Evolutionary conservation across 1,140 invertebrate genomes (phyloP).

Genomic region (Bombyx mandarina): DNA sequence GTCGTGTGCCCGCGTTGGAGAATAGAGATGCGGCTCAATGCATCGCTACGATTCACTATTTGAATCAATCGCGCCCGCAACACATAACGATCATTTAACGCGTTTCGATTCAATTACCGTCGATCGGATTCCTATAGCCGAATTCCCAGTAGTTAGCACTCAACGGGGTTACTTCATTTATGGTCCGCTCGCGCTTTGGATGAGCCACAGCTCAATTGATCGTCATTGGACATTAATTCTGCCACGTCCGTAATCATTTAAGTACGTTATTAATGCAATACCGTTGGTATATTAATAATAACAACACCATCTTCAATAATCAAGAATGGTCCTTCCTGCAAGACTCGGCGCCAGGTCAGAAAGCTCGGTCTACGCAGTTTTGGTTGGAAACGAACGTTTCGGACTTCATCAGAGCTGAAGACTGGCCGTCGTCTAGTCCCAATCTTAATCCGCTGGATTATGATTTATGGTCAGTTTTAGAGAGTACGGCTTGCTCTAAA

Average conservation of each 20-base stretch:
- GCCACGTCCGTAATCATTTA: conserved; percentile 36
- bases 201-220: conserved; percentile 24
- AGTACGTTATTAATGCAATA: conserved; percentile 38
- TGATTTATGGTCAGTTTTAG: no score
- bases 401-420: no score
- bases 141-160: conserved; percentile 52
- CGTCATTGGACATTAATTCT: conserved; percentile 36
- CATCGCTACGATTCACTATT: conserved; percentile 32
- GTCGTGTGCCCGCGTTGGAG: conserved; percentile 15
- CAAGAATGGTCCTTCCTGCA: no score
- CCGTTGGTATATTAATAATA: conserved; percentile 7
- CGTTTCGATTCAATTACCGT: conserved; percentile 56
- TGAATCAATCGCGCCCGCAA: conserved; percentile 35
- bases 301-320: no score
- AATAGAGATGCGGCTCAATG: conserved; percentile 1
- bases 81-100: conserved; percentile 62
- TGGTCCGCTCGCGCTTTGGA: conserved; percentile 24
- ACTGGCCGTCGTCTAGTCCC: no score
- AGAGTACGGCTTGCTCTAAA: no score
- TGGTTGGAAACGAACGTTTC: no score
- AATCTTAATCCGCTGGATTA: no score
- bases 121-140: conserved; percentile 40
- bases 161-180: conserved; percentile 38
- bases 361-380: no score
- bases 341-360: no score